Evolutionary conservation across 2,888 invertebrate genomes (phyloP), one percentile per base, ranked within the genome.

Genomic region (Stegophylla sp.): DNA sequence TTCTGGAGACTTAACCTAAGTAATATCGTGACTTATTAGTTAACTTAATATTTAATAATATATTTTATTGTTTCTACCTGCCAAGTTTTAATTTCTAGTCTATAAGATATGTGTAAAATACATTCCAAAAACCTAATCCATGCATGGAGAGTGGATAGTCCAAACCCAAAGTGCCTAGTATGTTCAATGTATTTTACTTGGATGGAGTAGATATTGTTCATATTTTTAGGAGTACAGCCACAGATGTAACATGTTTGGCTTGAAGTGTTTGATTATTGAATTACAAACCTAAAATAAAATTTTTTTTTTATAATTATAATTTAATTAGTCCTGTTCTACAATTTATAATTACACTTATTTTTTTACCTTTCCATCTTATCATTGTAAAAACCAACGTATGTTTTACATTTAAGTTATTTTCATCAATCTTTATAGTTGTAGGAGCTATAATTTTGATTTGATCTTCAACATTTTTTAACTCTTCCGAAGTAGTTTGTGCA

Each of bases 301-400:
- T 56, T 56, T 56, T 56, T 23, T 13, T 45, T 9, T 45, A 45
- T 45, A n/a, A n/a, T n/a, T n/a, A n/a, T 43, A 43, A 43, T 43
- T 9, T 9, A 43, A 43, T 43, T 45, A 45, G 45, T 45, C 45
- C 45, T 45, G 12, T 45, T 9, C 45, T 45, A 45, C 12, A 45
- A 45, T 45, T 45, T 45, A 45, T 45, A 45, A 10, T 45, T 45
- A 45, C 3, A 56, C 12, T 56, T n/a, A 56, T 56, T 56, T 17
- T 56, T 23, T 56, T 56, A 56, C 56, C 56, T 56, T 56, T 23
- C 56, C 20, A 53, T 53, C 53, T n/a, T 26, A 74, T 74, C 74
- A 59, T 74, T 26, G 73, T 74, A 34, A 53, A 61, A 74, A 74
- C 34, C 28, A 74, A 23, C 41, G 43, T 53, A 51, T 34, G 51